phyloP scores from a whole-genome alignment of 2,113 vertebrate species.

The Gorsachius goisagi region DNA sequence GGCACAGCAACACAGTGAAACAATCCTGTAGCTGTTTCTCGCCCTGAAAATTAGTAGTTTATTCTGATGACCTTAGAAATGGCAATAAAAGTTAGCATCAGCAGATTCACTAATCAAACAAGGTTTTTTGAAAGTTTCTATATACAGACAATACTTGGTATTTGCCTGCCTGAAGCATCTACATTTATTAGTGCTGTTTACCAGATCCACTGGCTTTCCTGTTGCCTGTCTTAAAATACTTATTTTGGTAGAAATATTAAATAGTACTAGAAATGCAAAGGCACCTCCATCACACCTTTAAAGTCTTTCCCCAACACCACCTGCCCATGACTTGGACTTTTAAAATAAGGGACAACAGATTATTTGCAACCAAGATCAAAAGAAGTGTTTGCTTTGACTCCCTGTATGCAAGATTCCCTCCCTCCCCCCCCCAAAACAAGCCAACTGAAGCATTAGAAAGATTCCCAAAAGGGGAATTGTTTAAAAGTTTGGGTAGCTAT shows the following conservation, averaged over 20 bases:
- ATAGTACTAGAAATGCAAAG: constrained; percentile 26
- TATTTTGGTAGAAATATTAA: not conserved
- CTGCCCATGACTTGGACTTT: not conserved
- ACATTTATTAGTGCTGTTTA: not conserved
- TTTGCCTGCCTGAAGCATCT: not conserved
- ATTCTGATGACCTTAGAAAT: not conserved
- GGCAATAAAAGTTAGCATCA: not conserved
- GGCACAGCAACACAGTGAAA: constrained; percentile 9
- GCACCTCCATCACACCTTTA: constrained; percentile 19
- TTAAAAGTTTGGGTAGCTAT: constrained; percentile 32
- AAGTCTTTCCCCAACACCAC: not conserved
- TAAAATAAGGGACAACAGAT: not conserved
- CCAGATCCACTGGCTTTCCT: not conserved
- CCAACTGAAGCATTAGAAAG: constrained; percentile 25
- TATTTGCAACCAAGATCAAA: not conserved
- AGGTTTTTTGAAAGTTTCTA: not conserved
- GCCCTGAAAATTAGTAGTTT: constrained; percentile 24
- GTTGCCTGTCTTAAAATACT: not conserved
- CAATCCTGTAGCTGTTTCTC: not conserved
- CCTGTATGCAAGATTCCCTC: not conserved
- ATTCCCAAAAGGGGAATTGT: constrained; percentile 47
- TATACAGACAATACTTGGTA: not conserved
- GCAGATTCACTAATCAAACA: constrained; percentile 16
- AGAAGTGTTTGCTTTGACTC: not conserved
- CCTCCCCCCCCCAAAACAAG: not conserved